These are phyloP conservation scores for Cryptocephalus moraei DNA, from an alignment of 2,888 invertebrate genomes.

Conservation along the genomic window DNA sequence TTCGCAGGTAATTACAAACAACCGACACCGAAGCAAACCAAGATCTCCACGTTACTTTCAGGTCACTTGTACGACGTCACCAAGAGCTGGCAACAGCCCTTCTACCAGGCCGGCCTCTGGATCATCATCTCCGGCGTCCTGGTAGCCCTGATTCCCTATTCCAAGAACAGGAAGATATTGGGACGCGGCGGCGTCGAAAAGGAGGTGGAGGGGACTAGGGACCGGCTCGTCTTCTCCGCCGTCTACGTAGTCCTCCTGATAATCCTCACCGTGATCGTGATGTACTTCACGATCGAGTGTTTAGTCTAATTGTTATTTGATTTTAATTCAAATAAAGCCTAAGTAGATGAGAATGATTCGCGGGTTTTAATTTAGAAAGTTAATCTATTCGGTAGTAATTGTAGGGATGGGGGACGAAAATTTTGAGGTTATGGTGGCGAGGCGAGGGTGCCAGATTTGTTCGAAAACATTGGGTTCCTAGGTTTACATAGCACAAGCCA, in stretches of 20 bases:
- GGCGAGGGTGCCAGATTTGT: no score
- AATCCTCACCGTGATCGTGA: conserved; percentile 8
- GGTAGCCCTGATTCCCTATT: conserved; percentile 54
- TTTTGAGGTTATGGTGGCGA: no score
- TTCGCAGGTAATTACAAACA: conserved; percentile 56
- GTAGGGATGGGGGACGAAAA: no score
- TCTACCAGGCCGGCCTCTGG: conserved; percentile 72
- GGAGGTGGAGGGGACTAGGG: conserved; percentile 30
- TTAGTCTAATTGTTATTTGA: conserved; percentile 1
- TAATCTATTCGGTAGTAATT: no score
- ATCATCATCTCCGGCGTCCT: conserved; percentile 68
- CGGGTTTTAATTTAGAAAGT: no score
- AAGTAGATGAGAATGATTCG: no score
- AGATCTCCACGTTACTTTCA: conserved; percentile 21
- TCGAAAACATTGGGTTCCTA: no score
- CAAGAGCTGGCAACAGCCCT: conserved; percentile 64
- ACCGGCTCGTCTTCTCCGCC: conserved; percentile 10
- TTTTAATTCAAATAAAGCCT: no score
- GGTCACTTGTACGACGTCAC: conserved; percentile 55
- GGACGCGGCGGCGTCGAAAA: conserved; percentile 43
- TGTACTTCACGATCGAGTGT: conserved; percentile 15
- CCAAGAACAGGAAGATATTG: conserved; percentile 55
- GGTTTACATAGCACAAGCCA: no score
- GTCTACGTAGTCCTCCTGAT: conserved; percentile 8
- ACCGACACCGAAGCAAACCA: not conserved